Evolutionary conservation across 1,140 invertebrate species (phyloP), one percentile per base, ranked within the genome.

Genomic region (Pinna nobilis): DNA sequence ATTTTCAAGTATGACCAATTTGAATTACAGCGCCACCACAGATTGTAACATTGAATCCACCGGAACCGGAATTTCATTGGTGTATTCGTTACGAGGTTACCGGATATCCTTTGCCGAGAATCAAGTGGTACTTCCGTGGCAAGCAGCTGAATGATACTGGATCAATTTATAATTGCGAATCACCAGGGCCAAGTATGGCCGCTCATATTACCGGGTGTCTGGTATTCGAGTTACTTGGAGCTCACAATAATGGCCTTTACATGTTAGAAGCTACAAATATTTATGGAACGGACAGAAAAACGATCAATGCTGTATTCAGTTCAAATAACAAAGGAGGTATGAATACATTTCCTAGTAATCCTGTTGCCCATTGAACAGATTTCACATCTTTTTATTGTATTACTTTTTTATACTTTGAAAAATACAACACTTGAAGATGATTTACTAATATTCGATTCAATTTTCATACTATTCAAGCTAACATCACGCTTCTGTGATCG

Each of bases 81-180:
- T 85, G 83, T 53, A 83, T 87, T 30, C 51, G 76, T 1, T 87
- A 85, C 55, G 74, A 79, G 30, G 76, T 87, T 0, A 74, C 74
- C 6, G 84, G 84, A 23, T 79, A 82, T 39, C 86, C 86, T 2
- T 61, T 71, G 35, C 80, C 84, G 28, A 78, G 61, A 5, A 63
- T 81, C 41, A 60, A 49, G 3, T 87, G 86, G 86, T 82, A 67
- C 37, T 70, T 70, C 25, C 78, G 86, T 49, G 77, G 81, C 7
- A 55, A 82, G 55, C 59, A n/a, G 1, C 23, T 87, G 9, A 57
- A 55, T 3, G 64, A 60, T 7, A 68, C 25, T 30, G 9, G n/a
- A 11, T 49, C 41, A 4, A 50, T 70, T 20, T 68, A 39, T 32
- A 59, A 59, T 20, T 28, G 50, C 25, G 32, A 55, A 32, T 49